A percentile compares a stretch with the other conserved stretches of the same genome.
Evolutionary conservation across 2,888 invertebrate species (phyloP).

Genomic region (Lingula anatina): DNA sequence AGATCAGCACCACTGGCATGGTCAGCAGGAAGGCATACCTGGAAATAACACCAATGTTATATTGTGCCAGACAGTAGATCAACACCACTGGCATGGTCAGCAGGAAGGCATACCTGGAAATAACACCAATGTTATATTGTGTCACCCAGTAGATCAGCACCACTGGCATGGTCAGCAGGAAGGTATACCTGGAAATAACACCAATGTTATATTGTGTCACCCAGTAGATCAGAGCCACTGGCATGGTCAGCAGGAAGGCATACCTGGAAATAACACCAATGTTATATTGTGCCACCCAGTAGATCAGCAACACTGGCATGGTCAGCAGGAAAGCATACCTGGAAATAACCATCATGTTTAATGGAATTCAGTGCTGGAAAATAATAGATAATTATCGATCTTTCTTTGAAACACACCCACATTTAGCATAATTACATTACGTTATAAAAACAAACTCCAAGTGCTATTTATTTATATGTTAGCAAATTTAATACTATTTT

Average conservation of each 20-base stretch:
- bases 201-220: too few relatives aligned
- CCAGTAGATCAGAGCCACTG: conserved; percentile 27
- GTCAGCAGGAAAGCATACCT: conserved; percentile 36
- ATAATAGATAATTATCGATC: too few relatives aligned
- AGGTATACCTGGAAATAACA: conserved; percentile 23
- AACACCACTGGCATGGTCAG: conserved; percentile 22
- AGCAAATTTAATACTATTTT: too few relatives aligned
- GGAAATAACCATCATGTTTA: too few relatives aligned
- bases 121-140: background rate
- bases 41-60: too few relatives aligned
- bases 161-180: conserved; percentile 28
- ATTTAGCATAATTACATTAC: too few relatives aligned
- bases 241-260: conserved; percentile 32
- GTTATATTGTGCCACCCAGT: conserved; percentile 30
- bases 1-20: conserved; percentile 26
- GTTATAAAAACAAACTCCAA: too few relatives aligned
- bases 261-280: too few relatives aligned
- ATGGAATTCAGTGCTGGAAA: too few relatives aligned
- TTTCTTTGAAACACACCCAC: too few relatives aligned
- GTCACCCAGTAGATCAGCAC: conserved; percentile 21
- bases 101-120: background rate
- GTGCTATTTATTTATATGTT: too few relatives aligned
- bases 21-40: conserved; percentile 36
- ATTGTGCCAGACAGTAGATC: conserved; percentile 27
- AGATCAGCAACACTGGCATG: conserved; percentile 25